Evolutionary conservation across 2,113 vertebrate genomes (phyloP).

Genomic region (Thryonomys swinderianus): DNA sequence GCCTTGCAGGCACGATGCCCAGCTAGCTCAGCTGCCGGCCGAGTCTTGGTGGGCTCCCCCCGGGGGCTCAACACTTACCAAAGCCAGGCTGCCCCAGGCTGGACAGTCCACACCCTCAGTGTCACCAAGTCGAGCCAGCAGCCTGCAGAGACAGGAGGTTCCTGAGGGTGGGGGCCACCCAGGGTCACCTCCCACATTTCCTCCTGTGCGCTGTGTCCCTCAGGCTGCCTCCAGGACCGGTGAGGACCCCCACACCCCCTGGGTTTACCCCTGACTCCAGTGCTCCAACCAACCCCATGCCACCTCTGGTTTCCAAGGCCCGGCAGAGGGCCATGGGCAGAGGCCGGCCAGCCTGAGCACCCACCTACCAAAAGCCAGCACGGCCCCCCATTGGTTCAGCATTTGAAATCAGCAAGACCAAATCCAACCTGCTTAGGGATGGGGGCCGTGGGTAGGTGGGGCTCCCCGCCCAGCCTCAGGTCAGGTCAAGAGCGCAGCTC

Average conservation of each 20-base stretch:
- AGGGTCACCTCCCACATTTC: neutral
- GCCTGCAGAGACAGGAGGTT: neutral
- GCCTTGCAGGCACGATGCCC: neutral
- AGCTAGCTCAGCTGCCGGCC: neutral
- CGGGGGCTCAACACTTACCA: constrained; percentile 56
- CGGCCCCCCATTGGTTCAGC: neutral
- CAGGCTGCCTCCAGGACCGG: neutral
- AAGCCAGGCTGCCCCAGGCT: neutral
- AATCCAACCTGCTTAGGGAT: neutral
- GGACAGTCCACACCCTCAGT: neutral
- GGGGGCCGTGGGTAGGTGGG: neutral
- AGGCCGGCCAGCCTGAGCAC: neutral
- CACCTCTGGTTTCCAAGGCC: neutral
- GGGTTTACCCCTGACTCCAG: neutral
- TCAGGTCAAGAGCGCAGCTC: neutral
- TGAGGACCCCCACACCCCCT: neutral
- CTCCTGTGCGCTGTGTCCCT: neutral
- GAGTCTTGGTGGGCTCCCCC: neutral
- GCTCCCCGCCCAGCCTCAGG: constrained; percentile 41
- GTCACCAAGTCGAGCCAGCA: neutral
- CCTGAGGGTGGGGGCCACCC: neutral
- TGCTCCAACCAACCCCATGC: neutral
- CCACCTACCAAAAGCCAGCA: neutral
- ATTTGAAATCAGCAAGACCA: neutral
- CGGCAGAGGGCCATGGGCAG: neutral